Evolutionary conservation across 2,797 vertebrate genomes (phyloP).

Genomic region (Vultur gryphus): DNA sequence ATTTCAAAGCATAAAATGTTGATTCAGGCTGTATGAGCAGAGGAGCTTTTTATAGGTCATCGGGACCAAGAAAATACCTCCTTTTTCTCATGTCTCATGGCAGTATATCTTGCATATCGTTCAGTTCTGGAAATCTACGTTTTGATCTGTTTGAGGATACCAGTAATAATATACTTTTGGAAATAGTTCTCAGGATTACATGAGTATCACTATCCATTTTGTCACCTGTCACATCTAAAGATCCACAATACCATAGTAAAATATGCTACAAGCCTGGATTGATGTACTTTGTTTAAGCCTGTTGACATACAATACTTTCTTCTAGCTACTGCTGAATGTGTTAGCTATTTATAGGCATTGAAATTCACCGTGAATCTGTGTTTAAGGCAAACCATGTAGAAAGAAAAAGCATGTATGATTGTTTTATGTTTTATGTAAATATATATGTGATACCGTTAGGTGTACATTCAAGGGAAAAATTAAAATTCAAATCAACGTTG

Average conservation of each 20-base stretch:
- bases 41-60: conserved; percentile 36
- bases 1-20: conserved; percentile 2
- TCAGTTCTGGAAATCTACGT: not conserved
- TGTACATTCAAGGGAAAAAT: not conserved
- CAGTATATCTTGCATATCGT: not conserved
- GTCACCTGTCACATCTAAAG: conserved; percentile 40
- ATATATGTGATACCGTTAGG: not conserved
- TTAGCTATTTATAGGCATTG: conserved; percentile 61
- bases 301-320: conserved; percentile 53
- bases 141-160: conserved; percentile 44
- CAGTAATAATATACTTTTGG: conserved; percentile 25
- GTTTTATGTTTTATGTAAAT: not conserved
- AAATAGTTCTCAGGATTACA: conserved; percentile 32
- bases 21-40: not conserved
- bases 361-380: conserved; percentile 24
- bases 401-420: conserved; percentile 16
- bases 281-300: conserved; percentile 32
- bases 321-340: conserved; percentile 47
- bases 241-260: not conserved
- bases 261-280: not conserved
- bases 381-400: conserved; percentile 58
- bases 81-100: not conserved
- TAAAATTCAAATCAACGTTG: not conserved
- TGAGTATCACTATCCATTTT: conserved; percentile 33
- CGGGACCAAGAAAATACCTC: not conserved